Percentiles rank a stretch among this genome's conserved stretches.
Evolutionary conservation across 1,140 invertebrate genomes (phyloP).

Genomic region (Euura lappo): DNA sequence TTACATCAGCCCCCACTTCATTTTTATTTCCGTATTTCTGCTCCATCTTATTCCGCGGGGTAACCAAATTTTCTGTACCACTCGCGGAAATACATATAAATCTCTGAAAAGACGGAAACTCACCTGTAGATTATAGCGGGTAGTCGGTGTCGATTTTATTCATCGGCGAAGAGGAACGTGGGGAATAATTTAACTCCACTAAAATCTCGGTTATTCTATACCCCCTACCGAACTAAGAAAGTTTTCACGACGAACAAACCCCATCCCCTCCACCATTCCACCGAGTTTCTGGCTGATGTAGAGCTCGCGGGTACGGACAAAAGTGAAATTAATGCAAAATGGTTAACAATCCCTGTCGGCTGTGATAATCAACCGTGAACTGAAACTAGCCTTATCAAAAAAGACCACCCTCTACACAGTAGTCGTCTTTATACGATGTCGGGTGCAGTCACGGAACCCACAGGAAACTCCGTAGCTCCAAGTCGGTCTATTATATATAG

Average conservation of each 20-base stretch:
- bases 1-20: too few species aligned
- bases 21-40: too few species aligned
- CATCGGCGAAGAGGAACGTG: background rate
- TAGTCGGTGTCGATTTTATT: background rate
- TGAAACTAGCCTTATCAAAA: conserved; percentile 3
- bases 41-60: too few species aligned
- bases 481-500: conserved; percentile 54
- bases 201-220: background rate
- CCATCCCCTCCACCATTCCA: too few species aligned
- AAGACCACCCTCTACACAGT: background rate
- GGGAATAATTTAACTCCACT: background rate
- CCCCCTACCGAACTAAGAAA: too few species aligned
- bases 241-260: too few species aligned
- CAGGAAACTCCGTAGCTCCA: conserved; percentile 42
- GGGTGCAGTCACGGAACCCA: conserved; percentile 21
- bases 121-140: background rate
- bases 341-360: conserved; percentile 6
- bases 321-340: conserved; percentile 7
- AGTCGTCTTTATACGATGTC: background rate
- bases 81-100: background rate
- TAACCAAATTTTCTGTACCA: background rate
- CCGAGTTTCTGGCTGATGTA: background rate
- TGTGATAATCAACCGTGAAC: conserved; percentile 4
- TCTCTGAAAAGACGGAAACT: background rate
- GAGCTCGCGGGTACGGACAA: background rate